Percentiles rank a stretch among this genome's conserved stretches.
phyloP scores from a whole-genome alignment of 2,113 vertebrate species.

The Nyctibius bracteatus region DNA sequence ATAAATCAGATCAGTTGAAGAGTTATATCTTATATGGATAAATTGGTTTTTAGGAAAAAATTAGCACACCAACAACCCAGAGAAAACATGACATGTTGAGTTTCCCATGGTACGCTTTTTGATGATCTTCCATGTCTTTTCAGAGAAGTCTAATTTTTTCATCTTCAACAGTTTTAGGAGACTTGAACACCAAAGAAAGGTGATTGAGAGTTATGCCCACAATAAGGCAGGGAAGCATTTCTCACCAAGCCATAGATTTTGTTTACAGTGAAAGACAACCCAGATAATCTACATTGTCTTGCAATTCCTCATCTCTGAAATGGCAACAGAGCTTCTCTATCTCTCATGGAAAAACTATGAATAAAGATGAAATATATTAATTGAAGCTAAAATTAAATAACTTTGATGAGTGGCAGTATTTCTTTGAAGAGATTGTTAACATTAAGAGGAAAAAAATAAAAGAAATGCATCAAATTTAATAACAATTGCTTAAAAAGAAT shows the following conservation, averaged over 20 bases:
- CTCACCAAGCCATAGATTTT: background rate
- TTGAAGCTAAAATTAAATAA: background rate
- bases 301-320: background rate
- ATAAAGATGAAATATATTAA: background rate
- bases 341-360: background rate
- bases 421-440: background rate
- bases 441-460: background rate
- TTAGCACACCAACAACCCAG: background rate
- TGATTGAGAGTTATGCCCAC: background rate
- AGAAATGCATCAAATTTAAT: background rate
- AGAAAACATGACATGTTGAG: background rate
- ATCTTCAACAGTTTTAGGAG: background rate
- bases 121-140: background rate
- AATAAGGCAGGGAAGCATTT: background rate
- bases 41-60: background rate
- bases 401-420: fast-evolving
- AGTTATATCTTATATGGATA: background rate
- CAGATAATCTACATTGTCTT: background rate
- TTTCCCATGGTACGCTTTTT: background rate
- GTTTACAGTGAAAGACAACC: background rate
- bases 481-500: background rate
- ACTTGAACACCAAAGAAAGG: background rate
- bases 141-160: background rate
- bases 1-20: background rate
- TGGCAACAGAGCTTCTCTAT: background rate